A percentile compares a stretch with the other conserved stretches of the same genome.
Evolutionary conservation across 2,888 invertebrate genomes (phyloP).

Genomic region (Gasteruption jaculator): DNA sequence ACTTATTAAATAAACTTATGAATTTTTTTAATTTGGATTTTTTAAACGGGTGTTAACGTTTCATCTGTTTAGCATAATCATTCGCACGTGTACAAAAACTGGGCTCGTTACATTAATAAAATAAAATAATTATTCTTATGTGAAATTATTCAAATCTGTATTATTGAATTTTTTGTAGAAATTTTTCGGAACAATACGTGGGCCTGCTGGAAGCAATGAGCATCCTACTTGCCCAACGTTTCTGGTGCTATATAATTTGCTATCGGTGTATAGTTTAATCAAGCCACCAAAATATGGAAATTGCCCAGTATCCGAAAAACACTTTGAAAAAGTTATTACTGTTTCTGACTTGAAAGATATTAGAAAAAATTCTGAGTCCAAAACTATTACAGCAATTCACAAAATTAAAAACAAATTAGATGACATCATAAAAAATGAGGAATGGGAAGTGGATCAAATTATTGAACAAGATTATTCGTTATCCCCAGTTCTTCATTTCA

Average conservation of each 20-base stretch:
- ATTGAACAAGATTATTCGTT: slow-evolving; percentile 9
- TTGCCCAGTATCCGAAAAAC: slow-evolving; percentile 9
- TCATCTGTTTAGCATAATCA: background rate
- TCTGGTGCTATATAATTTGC: too few species aligned
- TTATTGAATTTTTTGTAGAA: too few species aligned
- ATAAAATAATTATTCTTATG: too few species aligned
- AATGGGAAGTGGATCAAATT: slow-evolving; percentile 10
- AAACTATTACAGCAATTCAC: background rate
- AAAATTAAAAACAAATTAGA: slow-evolving; percentile 9
- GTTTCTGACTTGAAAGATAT: slow-evolving; percentile 10
- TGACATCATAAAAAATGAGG: slow-evolving; percentile 4
- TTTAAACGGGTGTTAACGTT: background rate
- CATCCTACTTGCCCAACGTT: too few species aligned
- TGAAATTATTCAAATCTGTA: too few species aligned
- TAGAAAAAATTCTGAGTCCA: slow-evolving; percentile 6
- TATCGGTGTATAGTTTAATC: slow-evolving; percentile 17
- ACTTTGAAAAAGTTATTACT: slow-evolving; percentile 6
- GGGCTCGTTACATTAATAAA: too few species aligned
- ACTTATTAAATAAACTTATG: too few species aligned
- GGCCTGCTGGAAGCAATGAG: too few species aligned
- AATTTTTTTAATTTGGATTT: background rate
- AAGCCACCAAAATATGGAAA: slow-evolving; percentile 17
- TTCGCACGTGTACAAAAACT: background rate
- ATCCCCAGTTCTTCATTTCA: slow-evolving; percentile 6
- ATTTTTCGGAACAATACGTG: too few species aligned